Evolutionary conservation across 2,797 vertebrate species (phyloP).

Genomic region (Xyrichtys novacula): DNA sequence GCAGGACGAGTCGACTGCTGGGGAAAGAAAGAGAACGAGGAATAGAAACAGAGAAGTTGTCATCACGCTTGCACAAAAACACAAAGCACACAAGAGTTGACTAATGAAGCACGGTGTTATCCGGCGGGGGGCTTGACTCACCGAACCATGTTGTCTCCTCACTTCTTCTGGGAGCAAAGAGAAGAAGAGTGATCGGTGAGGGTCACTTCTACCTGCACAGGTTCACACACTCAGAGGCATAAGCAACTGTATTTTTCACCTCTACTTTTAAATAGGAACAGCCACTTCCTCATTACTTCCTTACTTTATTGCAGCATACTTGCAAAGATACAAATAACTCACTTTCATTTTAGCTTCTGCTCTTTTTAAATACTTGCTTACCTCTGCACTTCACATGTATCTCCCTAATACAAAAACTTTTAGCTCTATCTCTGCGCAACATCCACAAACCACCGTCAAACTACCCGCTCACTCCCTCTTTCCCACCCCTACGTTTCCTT

Average conservation of each 20-base stretch:
- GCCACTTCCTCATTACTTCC: constrained; percentile 28
- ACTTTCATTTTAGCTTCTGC: constrained; percentile 10
- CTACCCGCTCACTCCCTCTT: constrained; percentile 15
- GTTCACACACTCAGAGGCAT: constrained; percentile 35
- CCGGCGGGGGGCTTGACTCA: constrained; percentile 70
- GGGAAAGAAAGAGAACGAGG: constrained; percentile 66
- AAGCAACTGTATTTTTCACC: neutral
- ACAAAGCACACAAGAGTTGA: constrained; percentile 26
- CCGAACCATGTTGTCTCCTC: constrained; percentile 84
- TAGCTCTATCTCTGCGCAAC: neutral
- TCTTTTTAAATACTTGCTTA: neutral
- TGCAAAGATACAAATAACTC: neutral
- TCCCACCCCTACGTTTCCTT: constrained; percentile 10
- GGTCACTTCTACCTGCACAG: constrained; percentile 53
- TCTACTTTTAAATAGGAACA: neutral
- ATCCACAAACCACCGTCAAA: constrained; percentile 23
- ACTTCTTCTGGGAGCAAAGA: constrained; percentile 65
- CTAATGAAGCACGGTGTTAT: constrained; percentile 27
- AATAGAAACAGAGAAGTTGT: constrained; percentile 80
- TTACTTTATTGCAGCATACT: constrained; percentile 18
- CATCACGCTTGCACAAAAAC: constrained; percentile 46
- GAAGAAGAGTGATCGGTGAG: constrained; percentile 52
- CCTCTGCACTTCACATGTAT: neutral
- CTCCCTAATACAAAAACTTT: neutral
- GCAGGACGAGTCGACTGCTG: constrained; percentile 44